Conservation (phyloP, 2,888 invertebrate genomes). For the Cataglyphis cursor region DNA sequence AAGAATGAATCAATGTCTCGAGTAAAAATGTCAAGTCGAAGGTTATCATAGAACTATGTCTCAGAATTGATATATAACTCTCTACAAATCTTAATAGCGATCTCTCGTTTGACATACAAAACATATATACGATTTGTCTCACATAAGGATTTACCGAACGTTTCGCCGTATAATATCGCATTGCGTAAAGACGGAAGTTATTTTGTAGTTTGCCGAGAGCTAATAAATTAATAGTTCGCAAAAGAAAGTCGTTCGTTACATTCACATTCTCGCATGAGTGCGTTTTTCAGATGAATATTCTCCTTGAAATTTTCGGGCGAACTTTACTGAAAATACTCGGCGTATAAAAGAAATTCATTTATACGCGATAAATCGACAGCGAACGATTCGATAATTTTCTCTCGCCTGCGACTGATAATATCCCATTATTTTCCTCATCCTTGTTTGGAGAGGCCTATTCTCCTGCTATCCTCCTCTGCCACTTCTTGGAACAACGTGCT, state of each 20-base stretch:
- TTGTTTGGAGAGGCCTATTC: conserved; percentile 37
- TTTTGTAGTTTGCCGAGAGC: conserved; percentile 34
- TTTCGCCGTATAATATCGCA: conserved; percentile 15
- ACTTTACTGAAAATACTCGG: neutral
- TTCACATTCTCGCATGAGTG: neutral
- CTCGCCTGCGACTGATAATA: conserved; percentile 27
- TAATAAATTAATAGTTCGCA: conserved; percentile 34
- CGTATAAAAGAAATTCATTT: conserved; percentile 13
- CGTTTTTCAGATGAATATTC: neutral
- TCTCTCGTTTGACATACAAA: neutral
- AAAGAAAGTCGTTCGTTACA: conserved; percentile 15
- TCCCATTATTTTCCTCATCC: conserved; percentile 43
- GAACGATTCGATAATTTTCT: neutral
- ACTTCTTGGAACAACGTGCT: conserved; percentile 81
- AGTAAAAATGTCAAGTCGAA: neutral
- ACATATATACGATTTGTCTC: neutral
- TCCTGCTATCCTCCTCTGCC: conserved; percentile 70
- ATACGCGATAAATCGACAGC: neutral
- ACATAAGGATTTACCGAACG: conserved; percentile 51
- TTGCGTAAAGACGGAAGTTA: conserved; percentile 57
- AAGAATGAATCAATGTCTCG: neutral
- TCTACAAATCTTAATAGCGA: conserved; percentile 6
- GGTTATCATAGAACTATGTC: neutral
- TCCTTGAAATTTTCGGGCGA: neutral
- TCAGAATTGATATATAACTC: neutral